Evolutionary conservation across 2,113 vertebrate genomes (phyloP).

Genomic region (Xyrauchen texanus): DNA sequence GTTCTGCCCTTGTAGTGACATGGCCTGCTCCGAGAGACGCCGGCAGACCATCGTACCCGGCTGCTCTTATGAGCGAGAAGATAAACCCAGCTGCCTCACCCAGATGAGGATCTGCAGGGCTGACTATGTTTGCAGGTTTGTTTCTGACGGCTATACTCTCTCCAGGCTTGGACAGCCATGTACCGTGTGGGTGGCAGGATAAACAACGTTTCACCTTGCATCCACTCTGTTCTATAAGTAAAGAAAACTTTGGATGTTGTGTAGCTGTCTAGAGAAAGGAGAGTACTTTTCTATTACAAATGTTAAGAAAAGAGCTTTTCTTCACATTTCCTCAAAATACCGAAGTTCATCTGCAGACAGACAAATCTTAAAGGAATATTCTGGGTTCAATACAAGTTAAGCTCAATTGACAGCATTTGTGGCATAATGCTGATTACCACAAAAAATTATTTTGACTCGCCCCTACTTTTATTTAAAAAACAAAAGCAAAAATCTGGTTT

Average conservation of each 20-base stretch:
- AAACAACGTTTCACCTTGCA: conserved; percentile 17
- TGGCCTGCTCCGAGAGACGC: conserved; percentile 86
- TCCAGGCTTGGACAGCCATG: too few species aligned
- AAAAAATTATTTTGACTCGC: too few species aligned
- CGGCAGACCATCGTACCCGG: conserved; percentile 91
- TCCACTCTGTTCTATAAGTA: not conserved
- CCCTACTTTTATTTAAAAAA: too few species aligned
- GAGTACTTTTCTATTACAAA: not conserved
- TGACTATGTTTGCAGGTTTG: conserved; percentile 91
- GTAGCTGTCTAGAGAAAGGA: conserved; percentile 13
- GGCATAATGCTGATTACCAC: too few species aligned
- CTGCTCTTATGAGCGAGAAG: conserved; percentile 84
- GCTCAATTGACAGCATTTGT: too few species aligned
- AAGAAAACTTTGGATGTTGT: conserved; percentile 27
- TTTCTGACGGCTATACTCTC: not conserved
- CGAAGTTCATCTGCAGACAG: too few species aligned
- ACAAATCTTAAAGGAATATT: too few species aligned
- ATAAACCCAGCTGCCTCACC: conserved; percentile 85
- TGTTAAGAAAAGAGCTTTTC: too few species aligned
- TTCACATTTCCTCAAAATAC: too few species aligned
- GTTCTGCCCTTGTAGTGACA: conserved; percentile 90
- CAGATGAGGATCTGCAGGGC: conserved; percentile 82
- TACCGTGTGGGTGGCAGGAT: not conserved
- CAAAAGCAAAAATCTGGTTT: too few species aligned
- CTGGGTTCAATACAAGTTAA: too few species aligned